These are phyloP conservation scores for Acronicta leporina DNA, from an alignment of 2,888 invertebrate genomes.

Conservation along the genomic window DNA sequence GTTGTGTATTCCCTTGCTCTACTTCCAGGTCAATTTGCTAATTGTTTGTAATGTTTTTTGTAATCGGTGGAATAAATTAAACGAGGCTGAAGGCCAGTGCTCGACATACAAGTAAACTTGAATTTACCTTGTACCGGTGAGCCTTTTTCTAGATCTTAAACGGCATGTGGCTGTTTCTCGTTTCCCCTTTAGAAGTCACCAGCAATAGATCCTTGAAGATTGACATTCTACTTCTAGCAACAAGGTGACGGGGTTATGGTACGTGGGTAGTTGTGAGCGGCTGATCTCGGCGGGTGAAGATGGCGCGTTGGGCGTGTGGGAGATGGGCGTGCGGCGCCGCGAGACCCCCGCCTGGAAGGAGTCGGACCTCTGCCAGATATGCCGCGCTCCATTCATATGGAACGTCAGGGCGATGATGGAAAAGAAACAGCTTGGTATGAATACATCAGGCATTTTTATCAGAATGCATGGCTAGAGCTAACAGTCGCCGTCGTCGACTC, in stretches of 20 bases:
- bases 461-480: neutral
- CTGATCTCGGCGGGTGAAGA: constrained; percentile 97
- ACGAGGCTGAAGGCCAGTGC: neutral
- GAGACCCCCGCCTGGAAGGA: constrained; percentile 99
- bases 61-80: neutral
- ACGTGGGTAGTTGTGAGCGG: constrained; percentile 93
- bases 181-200: neutral
- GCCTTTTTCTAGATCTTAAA: neutral
- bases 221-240: constrained; percentile 88
- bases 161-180: neutral
- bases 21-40: neutral
- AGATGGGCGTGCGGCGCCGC: constrained; percentile 95
- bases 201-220: neutral
- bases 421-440: constrained; percentile 93
- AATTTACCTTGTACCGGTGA: neutral
- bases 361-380: constrained; percentile 97
- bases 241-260: constrained; percentile 96
- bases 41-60: neutral
- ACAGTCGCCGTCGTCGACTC: no score
- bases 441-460: neutral
- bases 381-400: constrained; percentile 99
- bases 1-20: neutral
- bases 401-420: constrained; percentile 99
- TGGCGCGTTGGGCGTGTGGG: constrained; percentile 97
- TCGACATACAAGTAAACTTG: neutral